Evolutionary conservation across 2,797 vertebrate species (phyloP), one percentile per base, ranked within the genome.

Genomic region (Margarornis squamiger): DNA sequence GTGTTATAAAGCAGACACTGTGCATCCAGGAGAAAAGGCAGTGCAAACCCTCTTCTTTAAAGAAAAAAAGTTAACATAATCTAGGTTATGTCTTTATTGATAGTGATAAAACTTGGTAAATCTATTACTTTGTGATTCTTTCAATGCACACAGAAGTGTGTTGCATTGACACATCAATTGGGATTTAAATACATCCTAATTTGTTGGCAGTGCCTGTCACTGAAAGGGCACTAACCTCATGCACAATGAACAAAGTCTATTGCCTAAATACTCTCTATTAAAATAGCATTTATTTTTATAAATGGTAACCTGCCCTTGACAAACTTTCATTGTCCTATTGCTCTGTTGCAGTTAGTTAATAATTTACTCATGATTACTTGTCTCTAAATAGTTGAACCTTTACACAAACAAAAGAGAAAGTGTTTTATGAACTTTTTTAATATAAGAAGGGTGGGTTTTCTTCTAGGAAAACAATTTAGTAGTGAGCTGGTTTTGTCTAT

Each of bases 271-370:
- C 30, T 68, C 19, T 57, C 72, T 81, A 38, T 66, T 32, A 34
- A 86, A 81, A 11, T 74, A 62, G 23, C 45, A 45, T 91, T 82
- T 91, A 55, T 88, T 90, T 94, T 71, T 74, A 83, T 63, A 59
- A 68, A 75, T 39, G 12, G n/a, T 86, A 83, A 55, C 88, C 45
- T 73, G 63, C 59, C 90, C 80, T 96, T 93, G 88, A 81, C 51
- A 95, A 92, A 88, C 88, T 63, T 86, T 57, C 54, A 45, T 76
- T 57, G 51, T 58, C 59, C 73, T 90, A 63, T 63, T 70, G 43
- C 39, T 72, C 29, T 78, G 29, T 51, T 45, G 36, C 51, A 81
- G 34, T 92, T 81, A 75, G 92, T 91, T 94, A 95, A 96, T 94
- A 71, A 96, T 95, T 92, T 79, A 68, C 78, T 82, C 61, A 20